Evolutionary conservation across 2,113 vertebrate genomes (phyloP).

Genomic region (Aix galericulata): DNA sequence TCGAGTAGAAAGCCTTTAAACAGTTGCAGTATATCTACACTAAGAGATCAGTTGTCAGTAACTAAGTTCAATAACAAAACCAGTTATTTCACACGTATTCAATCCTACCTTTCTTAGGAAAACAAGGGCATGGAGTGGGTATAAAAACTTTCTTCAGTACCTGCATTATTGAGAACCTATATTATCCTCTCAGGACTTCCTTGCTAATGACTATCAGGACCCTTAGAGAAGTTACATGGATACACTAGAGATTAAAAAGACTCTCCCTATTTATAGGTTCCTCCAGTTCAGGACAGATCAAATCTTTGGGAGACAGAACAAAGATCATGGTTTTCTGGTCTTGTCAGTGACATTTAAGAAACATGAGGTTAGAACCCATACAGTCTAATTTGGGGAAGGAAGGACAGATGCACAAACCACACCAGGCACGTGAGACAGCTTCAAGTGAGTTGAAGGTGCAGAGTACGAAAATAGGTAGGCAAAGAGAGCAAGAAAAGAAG

Average conservation of each 20-base stretch:
- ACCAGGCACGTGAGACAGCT: not conserved
- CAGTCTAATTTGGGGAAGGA: not conserved
- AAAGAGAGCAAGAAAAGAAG: not conserved
- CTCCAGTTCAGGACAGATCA: not conserved
- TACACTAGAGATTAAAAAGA: not conserved
- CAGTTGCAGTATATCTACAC: not conserved
- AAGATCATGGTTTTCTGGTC: not conserved
- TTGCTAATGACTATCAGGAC: not conserved
- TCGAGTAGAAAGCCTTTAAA: not conserved
- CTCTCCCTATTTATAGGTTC: not conserved
- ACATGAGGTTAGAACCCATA: fast-evolving
- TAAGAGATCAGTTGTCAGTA: not conserved
- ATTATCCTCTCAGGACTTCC: not conserved
- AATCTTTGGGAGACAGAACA: not conserved
- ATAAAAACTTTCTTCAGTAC: fast-evolving
- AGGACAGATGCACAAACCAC: not conserved
- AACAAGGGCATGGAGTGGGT: not conserved
- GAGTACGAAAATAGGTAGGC: not conserved
- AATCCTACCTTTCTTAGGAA: not conserved
- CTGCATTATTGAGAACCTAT: not conserved
- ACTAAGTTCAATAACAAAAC: not conserved
- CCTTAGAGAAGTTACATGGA: not conserved
- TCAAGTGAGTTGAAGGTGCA: not conserved
- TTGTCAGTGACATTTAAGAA: not conserved
- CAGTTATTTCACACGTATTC: not conserved